A percentile compares a stretch with the other conserved stretches of the same genome.
Conservation (phyloP, 2,888 invertebrate genomes). For the Zaprionus obscuricornis region DNA sequence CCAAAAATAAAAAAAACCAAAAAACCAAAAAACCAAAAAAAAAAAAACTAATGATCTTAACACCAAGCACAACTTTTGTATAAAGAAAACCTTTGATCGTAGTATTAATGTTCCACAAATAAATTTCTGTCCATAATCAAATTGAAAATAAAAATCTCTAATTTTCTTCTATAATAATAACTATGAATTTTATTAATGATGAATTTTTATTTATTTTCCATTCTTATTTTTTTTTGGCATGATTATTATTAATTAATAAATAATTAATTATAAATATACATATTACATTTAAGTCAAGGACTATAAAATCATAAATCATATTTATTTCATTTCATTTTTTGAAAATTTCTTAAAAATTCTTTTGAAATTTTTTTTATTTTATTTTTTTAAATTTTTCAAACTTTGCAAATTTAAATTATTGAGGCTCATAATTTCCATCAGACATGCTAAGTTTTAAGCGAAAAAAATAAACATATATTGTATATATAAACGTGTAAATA, state of each 20-base stretch:
- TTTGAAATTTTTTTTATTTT: too few relatives aligned
- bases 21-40: constrained; percentile 6
- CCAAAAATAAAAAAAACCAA: constrained; percentile 7
- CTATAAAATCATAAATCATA: too few relatives aligned
- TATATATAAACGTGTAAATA: constrained; percentile 16
- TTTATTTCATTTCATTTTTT: too few relatives aligned
- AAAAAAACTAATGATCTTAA: constrained; percentile 54
- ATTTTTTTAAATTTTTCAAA: too few relatives aligned
- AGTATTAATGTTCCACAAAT: constrained; percentile 38
- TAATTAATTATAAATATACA: not conserved
- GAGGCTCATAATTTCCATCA: too few relatives aligned
- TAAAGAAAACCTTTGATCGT: constrained; percentile 38
- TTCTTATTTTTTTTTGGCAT: constrained; percentile 38
- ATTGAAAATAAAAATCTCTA: constrained; percentile 61
- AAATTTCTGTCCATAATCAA: constrained; percentile 64
- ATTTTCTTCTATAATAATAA: constrained; percentile 45
- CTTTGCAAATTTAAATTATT: too few relatives aligned
- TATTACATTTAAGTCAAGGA: too few relatives aligned
- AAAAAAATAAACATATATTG: too few relatives aligned
- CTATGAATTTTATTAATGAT: constrained; percentile 55
- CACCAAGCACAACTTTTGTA: constrained; percentile 57
- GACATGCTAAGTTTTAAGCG: too few relatives aligned
- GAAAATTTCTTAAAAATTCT: too few relatives aligned
- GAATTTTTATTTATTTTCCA: constrained; percentile 42
- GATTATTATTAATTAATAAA: constrained; percentile 25